Evolutionary conservation across 1,140 invertebrate genomes (phyloP).

Genomic region (Drusus annulatus): DNA sequence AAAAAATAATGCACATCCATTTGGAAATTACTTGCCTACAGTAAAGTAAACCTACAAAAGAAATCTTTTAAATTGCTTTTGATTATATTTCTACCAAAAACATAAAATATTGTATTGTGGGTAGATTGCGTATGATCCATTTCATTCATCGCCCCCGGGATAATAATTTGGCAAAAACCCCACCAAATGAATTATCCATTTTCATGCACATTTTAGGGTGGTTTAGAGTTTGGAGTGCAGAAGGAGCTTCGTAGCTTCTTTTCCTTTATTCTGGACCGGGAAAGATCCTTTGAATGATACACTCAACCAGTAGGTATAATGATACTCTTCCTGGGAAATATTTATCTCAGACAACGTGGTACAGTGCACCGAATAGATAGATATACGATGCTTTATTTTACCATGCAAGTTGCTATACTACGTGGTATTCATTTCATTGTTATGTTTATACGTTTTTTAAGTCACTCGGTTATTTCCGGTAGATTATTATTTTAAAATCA

Average conservation of each 20-base stretch:
- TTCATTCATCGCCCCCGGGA: slow-evolving; percentile 1
- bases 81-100: slow-evolving; percentile 20
- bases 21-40: slow-evolving; percentile 23
- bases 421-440: no score
- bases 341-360: slow-evolving; percentile 13
- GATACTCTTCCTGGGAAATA: slow-evolving; percentile 48
- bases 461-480: no score
- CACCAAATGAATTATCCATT: slow-evolving; percentile 38
- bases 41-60: slow-evolving; percentile 19
- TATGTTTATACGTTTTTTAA: no score
- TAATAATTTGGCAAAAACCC: slow-evolving; percentile 16
- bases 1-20: slow-evolving; percentile 20
- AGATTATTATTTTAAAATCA: no score
- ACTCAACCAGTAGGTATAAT: slow-evolving; percentile 40
- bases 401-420: no score
- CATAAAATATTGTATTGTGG: slow-evolving; percentile 18
- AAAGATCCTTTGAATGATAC: slow-evolving; percentile 34
- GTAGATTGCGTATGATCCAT: slow-evolving; percentile 42
- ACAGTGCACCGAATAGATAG: slow-evolving; percentile 19
- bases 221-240: neutral
- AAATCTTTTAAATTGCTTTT: slow-evolving; percentile 22
- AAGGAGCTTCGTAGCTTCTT: slow-evolving; percentile 25
- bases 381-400: no score
- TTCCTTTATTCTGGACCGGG: neutral
- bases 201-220: slow-evolving; percentile 20